These are phyloP conservation scores for Podabrus alpinus DNA, from an alignment of 2,888 invertebrate species.

Conservation along the genomic window DNA sequence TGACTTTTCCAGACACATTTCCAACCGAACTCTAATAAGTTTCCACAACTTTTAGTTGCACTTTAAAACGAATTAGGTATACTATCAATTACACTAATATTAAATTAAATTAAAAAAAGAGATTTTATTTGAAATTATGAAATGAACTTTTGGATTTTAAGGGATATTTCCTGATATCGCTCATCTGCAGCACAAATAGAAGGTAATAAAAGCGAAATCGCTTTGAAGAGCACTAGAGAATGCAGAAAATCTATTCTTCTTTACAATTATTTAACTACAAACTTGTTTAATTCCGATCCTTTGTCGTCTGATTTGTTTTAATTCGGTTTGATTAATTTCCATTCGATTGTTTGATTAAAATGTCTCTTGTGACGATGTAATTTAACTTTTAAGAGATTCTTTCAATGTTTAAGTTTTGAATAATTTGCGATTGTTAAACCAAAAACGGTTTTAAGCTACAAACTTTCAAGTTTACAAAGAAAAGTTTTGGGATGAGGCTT, in stretches of 20 bases:
- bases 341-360: constrained; percentile 47
- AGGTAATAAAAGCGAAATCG: constrained; percentile 27
- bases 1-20: neutral
- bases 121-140: neutral
- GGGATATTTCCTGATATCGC: constrained; percentile 7
- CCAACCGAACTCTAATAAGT: neutral
- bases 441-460: neutral
- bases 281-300: constrained; percentile 40
- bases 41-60: neutral
- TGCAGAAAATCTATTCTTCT: constrained; percentile 33
- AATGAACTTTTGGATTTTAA: constrained; percentile 10
- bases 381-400: constrained; percentile 30
- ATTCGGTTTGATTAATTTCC: constrained; percentile 43
- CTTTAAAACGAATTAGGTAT: no score
- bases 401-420: neutral
- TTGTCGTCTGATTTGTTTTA: constrained; percentile 43
- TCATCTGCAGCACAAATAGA: constrained; percentile 26
- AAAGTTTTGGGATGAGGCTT: neutral
- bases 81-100: neutral
- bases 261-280: constrained; percentile 34
- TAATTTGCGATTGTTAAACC: neutral
- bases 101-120: neutral
- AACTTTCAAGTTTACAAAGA: neutral
- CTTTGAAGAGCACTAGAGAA: constrained; percentile 28
- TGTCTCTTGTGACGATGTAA: constrained; percentile 47